phyloP scores from a whole-genome alignment of 2,888 invertebrate genomes.

The Metallyticus violacea region DNA sequence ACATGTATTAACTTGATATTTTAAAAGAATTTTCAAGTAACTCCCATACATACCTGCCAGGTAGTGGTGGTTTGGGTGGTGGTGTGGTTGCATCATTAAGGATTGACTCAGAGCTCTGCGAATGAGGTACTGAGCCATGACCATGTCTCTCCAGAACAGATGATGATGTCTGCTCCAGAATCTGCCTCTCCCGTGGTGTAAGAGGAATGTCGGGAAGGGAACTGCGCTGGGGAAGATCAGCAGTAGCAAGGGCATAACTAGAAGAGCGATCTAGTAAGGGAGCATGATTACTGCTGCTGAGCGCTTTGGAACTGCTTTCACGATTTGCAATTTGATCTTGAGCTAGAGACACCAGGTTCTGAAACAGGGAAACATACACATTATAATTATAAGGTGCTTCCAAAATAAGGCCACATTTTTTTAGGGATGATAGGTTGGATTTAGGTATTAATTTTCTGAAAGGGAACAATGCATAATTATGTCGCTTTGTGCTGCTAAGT shows the following conservation, averaged over 20 bases:
- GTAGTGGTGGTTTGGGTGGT: constrained; percentile 87
- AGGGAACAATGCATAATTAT: no score
- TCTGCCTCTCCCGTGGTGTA: constrained; percentile 72
- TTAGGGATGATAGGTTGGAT: no score
- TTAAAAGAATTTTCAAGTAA: no score
- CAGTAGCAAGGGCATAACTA: constrained; percentile 25
- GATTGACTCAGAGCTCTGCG: constrained; percentile 80
- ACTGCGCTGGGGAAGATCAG: constrained; percentile 56
- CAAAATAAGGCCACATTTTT: no score
- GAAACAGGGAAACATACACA: constrained; percentile 39
- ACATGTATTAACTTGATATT: no score
- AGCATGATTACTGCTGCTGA: constrained; percentile 26
- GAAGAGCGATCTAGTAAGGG: constrained; percentile 33
- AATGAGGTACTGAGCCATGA: constrained; percentile 64
- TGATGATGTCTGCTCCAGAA: constrained; percentile 57
- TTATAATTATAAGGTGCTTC: no score
- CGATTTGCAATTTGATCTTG: constrained; percentile 76
- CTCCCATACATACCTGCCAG: constrained; percentile 64
- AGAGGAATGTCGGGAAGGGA: constrained; percentile 77
- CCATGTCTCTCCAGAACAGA: constrained; percentile 40
- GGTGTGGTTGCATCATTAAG: constrained; percentile 71
- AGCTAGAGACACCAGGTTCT: constrained; percentile 74
- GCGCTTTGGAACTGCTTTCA: constrained; percentile 45
- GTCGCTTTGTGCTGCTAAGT: no score
- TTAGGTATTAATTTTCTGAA: no score